These are phyloP conservation scores for Antennarius striatus DNA, from an alignment of 2,113 vertebrate genomes.

Conservation along the genomic window DNA sequence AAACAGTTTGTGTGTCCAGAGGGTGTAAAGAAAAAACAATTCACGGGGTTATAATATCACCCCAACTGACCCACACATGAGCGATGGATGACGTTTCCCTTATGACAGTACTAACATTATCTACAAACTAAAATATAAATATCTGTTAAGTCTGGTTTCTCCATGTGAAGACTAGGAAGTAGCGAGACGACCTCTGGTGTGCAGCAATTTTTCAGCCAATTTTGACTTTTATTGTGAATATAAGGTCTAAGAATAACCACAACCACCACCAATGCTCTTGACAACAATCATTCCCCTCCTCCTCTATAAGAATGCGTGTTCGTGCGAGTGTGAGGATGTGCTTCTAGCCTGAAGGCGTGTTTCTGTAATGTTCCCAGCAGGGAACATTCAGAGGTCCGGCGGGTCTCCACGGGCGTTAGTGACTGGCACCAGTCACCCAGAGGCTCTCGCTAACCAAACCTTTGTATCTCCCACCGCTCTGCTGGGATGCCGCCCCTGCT, in stretches of 20 bases:
- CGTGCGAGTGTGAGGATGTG: not conserved
- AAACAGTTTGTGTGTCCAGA: conserved; percentile 37
- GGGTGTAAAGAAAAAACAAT: conserved; percentile 26
- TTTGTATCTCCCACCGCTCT: conserved; percentile 7
- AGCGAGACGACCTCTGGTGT: too few relatives aligned
- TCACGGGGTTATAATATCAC: conserved; percentile 36
- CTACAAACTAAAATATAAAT: too few relatives aligned
- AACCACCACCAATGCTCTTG: too few relatives aligned
- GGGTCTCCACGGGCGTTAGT: conserved; percentile 28
- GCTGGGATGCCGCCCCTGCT: not conserved
- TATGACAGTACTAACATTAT: not conserved
- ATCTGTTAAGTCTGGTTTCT: conserved; percentile 19
- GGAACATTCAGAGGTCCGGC: conserved; percentile 11
- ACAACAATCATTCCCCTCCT: not conserved
- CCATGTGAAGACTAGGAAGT: conserved; percentile 10
- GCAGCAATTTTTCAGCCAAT: too few relatives aligned
- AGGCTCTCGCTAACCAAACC: conserved; percentile 6
- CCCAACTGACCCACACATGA: conserved; percentile 15
- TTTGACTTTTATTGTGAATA: too few relatives aligned
- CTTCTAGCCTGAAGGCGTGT: conserved; percentile 20
- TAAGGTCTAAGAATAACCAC: too few relatives aligned
- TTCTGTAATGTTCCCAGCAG: conserved; percentile 25
- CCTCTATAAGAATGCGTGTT: not conserved
- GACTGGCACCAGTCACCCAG: conserved; percentile 43
- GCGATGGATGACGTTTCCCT: conserved; percentile 44